Base-by-base conservation (phyloP, 2,888 invertebrate genomes). In the Campoplex nolae region DNA sequence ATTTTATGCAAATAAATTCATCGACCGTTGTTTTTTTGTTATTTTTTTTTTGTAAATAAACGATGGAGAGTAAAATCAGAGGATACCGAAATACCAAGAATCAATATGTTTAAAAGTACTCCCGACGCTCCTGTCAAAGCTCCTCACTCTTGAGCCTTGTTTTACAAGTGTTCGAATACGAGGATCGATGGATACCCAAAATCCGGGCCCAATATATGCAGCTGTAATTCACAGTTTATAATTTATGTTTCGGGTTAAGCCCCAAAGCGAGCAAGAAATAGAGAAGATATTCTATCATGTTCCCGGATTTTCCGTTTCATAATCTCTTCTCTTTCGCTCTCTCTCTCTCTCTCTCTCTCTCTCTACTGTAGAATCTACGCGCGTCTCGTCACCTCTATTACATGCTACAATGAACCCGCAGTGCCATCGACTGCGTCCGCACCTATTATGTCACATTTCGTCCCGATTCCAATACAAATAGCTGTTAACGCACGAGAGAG, bases 401-500 rank as follows among this genome's bases (percentile, higher is more conserved):
- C 92, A 92, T 91, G 91, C 91, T 92, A 93, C 93, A 93, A 93
- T 93, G 92, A 92, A 93, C 91, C 89, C 91, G 6, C 38, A 91
- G 70, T 75, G 92, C 91, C 92, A 93, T 92, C 92, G 91, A 93
- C 91, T 90, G 92, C 90, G 89, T 76, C 75, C 68, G 42, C 42
- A 90, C 92, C 93, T 93, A 94, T 94, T 94, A 94, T 93, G 94
- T 93, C 92, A 92, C 92, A 93, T 93, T 93, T 93, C 92, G 93
- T 94, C 92, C 93, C 92, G 91, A 92, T 92, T 90, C 91, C 92
- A 93, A 93, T 94, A 93, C 94, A 94, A 94, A 94, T 93, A 93
- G 88, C 90, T 89, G 68, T 76, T 76, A 42, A 54, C 73, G 74
- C 78, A 78, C 77, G 67, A 65, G 74, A 54, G 51, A 74, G 62